Evolutionary conservation across 2,113 vertebrate species (phyloP).

Genomic region (Forbesichthys agassizii): DNA sequence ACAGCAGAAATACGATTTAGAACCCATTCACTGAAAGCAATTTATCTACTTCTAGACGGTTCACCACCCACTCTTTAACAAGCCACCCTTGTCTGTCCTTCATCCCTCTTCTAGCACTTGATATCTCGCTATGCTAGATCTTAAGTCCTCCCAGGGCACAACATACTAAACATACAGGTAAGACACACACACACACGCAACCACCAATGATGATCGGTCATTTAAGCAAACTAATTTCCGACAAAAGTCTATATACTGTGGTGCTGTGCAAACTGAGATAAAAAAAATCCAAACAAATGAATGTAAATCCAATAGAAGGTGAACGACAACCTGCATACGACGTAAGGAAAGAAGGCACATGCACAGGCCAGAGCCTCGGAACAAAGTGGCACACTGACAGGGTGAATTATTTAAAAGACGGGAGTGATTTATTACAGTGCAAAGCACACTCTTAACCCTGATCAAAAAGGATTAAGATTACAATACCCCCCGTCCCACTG

Average conservation of each 20-base stretch:
- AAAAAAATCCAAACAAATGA: slow-evolving; percentile 2
- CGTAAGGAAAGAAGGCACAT: slow-evolving; percentile 11
- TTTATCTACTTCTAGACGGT: slow-evolving; percentile 14
- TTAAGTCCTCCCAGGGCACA: slow-evolving; percentile 63
- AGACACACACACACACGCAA: slow-evolving; percentile 29
- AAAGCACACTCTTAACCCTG: slow-evolving; percentile 73
- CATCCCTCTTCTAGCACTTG: slow-evolving; percentile 41
- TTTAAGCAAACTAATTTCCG: slow-evolving; percentile 31
- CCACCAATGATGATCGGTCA: slow-evolving; percentile 22
- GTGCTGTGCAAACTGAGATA: not conserved
- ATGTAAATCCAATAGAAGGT: not conserved
- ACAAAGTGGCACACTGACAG: slow-evolving; percentile 63
- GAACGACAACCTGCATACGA: not conserved
- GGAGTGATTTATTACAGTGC: slow-evolving; percentile 75
- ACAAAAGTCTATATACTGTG: not conserved
- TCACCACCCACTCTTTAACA: slow-evolving; percentile 44
- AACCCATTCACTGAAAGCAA: not conserved
- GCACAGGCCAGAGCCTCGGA: slow-evolving; percentile 29
- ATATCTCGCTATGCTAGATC: slow-evolving; percentile 39
- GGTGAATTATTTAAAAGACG: slow-evolving; percentile 78
- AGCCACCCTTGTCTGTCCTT: slow-evolving; percentile 52
- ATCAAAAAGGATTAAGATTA: slow-evolving; percentile 81
- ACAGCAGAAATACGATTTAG: too few species aligned
- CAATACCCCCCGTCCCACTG: slow-evolving; percentile 67
- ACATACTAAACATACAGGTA: slow-evolving; percentile 66